Conservation (phyloP, 2,888 invertebrate species). For the Tillus elongatus region DNA sequence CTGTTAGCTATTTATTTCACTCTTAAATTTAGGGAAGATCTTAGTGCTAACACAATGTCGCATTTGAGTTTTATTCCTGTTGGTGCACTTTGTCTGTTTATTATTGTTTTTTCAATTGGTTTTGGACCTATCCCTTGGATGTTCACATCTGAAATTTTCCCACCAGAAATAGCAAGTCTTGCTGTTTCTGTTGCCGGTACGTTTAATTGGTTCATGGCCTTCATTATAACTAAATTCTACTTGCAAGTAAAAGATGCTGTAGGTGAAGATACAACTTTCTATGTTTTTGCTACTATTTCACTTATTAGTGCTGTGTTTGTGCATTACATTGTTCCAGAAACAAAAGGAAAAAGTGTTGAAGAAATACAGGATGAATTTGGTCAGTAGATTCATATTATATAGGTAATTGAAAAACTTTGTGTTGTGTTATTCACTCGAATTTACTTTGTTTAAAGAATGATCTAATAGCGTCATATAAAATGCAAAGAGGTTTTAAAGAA, state of each 20-base stretch:
- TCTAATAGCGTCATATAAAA: too few relatives aligned
- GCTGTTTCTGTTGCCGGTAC: conserved; percentile 71
- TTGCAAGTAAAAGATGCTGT: conserved; percentile 47
- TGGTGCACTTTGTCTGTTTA: conserved; percentile 62
- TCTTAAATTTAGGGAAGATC: conserved; percentile 35
- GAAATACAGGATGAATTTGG: conserved; percentile 33
- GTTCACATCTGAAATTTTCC: conserved; percentile 74
- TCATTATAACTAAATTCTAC: conserved; percentile 70
- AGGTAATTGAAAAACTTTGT: too few relatives aligned
- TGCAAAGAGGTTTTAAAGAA: too few relatives aligned
- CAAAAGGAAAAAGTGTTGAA: conserved; percentile 33
- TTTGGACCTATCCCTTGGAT: conserved; percentile 86
- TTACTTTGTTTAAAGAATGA: too few relatives aligned
- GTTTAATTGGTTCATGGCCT: conserved; percentile 74
- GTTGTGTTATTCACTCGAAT: too few relatives aligned
- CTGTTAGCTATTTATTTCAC: conserved; percentile 66
- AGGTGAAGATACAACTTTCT: conserved; percentile 59
- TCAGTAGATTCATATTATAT: too few relatives aligned
- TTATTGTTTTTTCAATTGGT: conserved; percentile 72
- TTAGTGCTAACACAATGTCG: conserved; percentile 41
- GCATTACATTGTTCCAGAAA: conserved; percentile 32
- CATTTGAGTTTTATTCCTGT: conserved; percentile 67
- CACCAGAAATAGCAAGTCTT: conserved; percentile 67
- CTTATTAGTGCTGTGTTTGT: conserved; percentile 55
- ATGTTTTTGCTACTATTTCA: conserved; percentile 63